These are phyloP conservation scores for Diplogasteroides magnus DNA, from an alignment of 1,140 invertebrate species.

Conservation along the genomic window DNA sequence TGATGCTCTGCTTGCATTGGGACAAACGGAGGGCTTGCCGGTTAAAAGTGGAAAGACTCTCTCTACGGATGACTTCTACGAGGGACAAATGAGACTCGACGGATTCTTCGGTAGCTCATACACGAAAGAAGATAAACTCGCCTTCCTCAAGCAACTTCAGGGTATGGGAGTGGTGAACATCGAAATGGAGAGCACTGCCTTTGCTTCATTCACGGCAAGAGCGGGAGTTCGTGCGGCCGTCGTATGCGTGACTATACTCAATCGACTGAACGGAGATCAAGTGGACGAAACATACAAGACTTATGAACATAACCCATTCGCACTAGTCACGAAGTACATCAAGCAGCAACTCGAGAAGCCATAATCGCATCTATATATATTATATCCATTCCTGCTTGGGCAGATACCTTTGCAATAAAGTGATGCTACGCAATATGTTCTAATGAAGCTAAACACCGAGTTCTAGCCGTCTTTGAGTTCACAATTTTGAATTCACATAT, in stretches of 20 bases:
- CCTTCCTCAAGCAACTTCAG: slow-evolving; percentile 73
- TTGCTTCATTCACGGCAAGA: slow-evolving; percentile 84
- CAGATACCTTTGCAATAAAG: too few relatives aligned
- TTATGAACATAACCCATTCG: slow-evolving; percentile 85
- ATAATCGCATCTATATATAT: too few relatives aligned
- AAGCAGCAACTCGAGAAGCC: slow-evolving; percentile 9
- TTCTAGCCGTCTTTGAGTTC: too few relatives aligned
- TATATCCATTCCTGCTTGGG: too few relatives aligned
- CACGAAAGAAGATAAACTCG: slow-evolving; percentile 82
- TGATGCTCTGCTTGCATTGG: neutral
- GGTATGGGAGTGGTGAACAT: slow-evolving; percentile 80
- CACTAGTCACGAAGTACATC: slow-evolving; percentile 79
- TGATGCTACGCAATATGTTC: too few relatives aligned
- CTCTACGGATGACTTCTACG: slow-evolving; percentile 94
- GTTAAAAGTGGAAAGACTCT: slow-evolving; percentile 79
- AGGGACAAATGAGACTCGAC: slow-evolving; percentile 88
- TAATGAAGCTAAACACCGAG: too few relatives aligned
- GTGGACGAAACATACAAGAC: slow-evolving; percentile 78
- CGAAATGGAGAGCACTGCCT: slow-evolving; percentile 91
- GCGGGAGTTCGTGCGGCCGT: slow-evolving; percentile 87
- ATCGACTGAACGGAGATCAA: slow-evolving; percentile 87
- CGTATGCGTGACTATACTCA: slow-evolving; percentile 82
- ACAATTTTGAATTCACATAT: too few relatives aligned
- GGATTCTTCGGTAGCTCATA: slow-evolving; percentile 98
- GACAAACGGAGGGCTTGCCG: slow-evolving; percentile 64